phyloP scores from a whole-genome alignment of 2,797 vertebrate genomes.

The Peromyscus attwateri region DNA sequence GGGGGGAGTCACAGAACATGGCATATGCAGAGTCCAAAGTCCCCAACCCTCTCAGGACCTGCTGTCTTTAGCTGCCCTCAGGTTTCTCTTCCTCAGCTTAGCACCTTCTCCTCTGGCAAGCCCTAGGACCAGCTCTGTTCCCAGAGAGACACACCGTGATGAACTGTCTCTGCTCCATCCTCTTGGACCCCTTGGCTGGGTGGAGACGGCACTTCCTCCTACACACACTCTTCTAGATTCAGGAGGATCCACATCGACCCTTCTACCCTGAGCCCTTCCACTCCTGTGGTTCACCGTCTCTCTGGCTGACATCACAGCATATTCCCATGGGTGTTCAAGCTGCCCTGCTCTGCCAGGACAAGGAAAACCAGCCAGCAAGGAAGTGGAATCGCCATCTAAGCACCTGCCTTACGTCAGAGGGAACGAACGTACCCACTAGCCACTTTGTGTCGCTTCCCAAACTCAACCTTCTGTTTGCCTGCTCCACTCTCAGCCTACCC shows the following conservation, averaged over 20 bases:
- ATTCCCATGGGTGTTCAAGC: not conserved
- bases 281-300: not conserved
- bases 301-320: not conserved
- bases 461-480: not conserved
- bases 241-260: not conserved
- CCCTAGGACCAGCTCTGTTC: not conserved
- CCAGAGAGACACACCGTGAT: not conserved
- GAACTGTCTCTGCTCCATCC: not conserved
- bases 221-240: no score
- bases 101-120: not conserved
- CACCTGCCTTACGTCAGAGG: not conserved
- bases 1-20: not conserved
- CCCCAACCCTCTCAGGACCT: not conserved
- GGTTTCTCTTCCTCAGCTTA: not conserved
- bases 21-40: not conserved
- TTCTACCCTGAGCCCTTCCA: not conserved
- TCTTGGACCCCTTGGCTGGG: not conserved
- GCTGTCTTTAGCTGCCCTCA: not conserved
- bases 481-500: not conserved
- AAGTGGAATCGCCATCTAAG: no score
- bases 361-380: not conserved
- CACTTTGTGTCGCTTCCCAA: no score
- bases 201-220: not conserved
- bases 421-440: not conserved
- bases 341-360: not conserved